phyloP scores from a whole-genome alignment of 2,888 invertebrate species.

The Phragmatobia fuliginosa region DNA sequence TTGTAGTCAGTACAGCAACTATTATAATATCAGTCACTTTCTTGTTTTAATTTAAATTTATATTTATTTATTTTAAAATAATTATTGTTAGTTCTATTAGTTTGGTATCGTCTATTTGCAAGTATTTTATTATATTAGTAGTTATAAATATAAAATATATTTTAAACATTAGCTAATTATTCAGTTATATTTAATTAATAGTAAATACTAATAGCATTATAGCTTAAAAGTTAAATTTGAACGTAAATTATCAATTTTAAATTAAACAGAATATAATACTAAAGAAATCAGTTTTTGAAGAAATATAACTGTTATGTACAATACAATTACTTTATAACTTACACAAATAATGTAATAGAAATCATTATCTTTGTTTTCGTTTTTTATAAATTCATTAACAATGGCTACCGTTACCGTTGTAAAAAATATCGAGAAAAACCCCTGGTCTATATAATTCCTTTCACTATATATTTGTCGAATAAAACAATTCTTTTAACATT shows the following conservation, averaged over 20 bases:
- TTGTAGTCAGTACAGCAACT: background rate
- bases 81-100: background rate
- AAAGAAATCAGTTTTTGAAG: background rate
- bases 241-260: background rate
- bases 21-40: too few species aligned
- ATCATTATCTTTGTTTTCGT: too few species aligned
- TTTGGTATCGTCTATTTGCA: background rate
- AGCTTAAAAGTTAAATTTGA: background rate
- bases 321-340: too few species aligned
- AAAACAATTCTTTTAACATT: background rate
- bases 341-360: too few species aligned
- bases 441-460: too few species aligned
- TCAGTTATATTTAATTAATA: background rate
- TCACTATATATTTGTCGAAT: background rate
- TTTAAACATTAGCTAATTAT: background rate
- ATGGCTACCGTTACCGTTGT: background rate
- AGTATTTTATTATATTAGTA: background rate
- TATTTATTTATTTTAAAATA: too few species aligned
- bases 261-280: background rate
- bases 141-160: background rate
- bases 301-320: too few species aligned
- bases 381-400: too few species aligned
- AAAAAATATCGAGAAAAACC: too few species aligned
- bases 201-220: background rate
- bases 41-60: too few species aligned